Evolutionary conservation across 2,113 vertebrate genomes (phyloP), one percentile per base, ranked within the genome.

Genomic region (Sporophila hypoxantha): DNA sequence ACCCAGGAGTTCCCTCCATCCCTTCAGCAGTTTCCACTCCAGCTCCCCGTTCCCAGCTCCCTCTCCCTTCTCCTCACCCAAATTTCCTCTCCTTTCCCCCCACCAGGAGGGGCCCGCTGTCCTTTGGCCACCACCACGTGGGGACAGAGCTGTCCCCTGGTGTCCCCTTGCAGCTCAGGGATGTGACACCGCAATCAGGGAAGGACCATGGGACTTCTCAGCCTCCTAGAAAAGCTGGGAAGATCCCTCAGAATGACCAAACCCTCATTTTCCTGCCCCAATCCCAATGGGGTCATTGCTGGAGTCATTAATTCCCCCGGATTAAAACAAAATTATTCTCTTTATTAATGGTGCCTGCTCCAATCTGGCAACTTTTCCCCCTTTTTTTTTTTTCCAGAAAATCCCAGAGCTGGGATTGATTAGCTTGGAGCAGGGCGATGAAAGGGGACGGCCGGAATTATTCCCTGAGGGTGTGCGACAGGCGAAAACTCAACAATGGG

Each of bases 211-310:
- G 64, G 68, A 18, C 2, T 6, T 60, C 13, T 59, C 6, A 47
- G 19, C 36, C 9, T 27, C 29, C 7, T 57, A 39, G 36, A 12
- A 9, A 52, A 65, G 8, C 41, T 32, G 49, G 44, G 53, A 66
- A 53, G 10, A 71, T 18, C 47, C 22, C 10, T 5, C 0, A 1
- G 10, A 9, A 19, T 4, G 25, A 30, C 26, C 83, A 82, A 10
- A 25, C 25, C 6, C 42, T 70, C 20, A 0, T 68, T 89, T 83
- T 62, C 32, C 87, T 66, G 29, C 64, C n/a, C 17, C 46, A 26
- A 5, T 36, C 41, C 34, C 13, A 0, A 2, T 0, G 0, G 3
- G 44, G 65, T 53, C 32, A 0, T 26, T 53, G 59, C 25, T 12
- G 29, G 29, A 22, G 5, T 25, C 42, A n/a, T 49, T 29, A 44